Percentiles rank a stretch among this genome's conserved stretches.
Conservation (phyloP, 2,113 vertebrate species). For the Siphamia tubifer region DNA sequence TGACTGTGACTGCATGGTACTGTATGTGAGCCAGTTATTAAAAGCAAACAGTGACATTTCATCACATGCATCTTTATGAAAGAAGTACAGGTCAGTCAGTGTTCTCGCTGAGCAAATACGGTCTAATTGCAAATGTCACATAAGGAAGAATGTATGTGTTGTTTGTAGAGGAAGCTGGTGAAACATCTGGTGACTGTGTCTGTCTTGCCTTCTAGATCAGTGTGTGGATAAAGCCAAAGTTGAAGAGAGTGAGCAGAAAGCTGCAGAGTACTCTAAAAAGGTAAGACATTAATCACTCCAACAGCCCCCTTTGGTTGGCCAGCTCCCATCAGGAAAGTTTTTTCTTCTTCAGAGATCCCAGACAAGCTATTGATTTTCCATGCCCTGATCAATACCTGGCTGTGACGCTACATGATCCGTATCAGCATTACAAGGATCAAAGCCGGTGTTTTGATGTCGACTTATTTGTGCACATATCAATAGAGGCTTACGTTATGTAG, state of each 20-base stretch:
- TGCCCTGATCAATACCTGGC: constrained; percentile 79
- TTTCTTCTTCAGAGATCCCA: constrained; percentile 66
- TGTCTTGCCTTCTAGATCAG: constrained; percentile 81
- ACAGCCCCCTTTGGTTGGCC: constrained; percentile 53
- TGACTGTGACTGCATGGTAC: not conserved
- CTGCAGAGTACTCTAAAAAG: constrained; percentile 94
- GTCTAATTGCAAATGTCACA: not conserved
- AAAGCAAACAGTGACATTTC: no score
- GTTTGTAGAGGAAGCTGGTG: not conserved
- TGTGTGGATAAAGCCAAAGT: constrained; percentile 96
- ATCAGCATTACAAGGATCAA: constrained; percentile 77
- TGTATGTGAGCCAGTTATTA: not conserved
- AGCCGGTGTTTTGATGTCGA: constrained; percentile 68
- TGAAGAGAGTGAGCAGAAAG: constrained; percentile 95
- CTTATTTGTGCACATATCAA: constrained; percentile 60
- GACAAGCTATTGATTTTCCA: constrained; percentile 78
- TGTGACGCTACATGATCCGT: constrained; percentile 80
- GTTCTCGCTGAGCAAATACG: not conserved
- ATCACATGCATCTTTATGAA: not conserved
- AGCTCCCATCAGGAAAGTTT: constrained; percentile 69
- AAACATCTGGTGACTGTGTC: not conserved
- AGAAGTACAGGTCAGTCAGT: not conserved
- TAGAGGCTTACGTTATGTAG: constrained; percentile 52
- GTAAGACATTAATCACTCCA: constrained; percentile 80
- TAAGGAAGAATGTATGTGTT: not conserved